These are phyloP conservation scores for Argyrosomus regius DNA, from an alignment of 2,797 vertebrate species.

Conservation along the genomic window DNA sequence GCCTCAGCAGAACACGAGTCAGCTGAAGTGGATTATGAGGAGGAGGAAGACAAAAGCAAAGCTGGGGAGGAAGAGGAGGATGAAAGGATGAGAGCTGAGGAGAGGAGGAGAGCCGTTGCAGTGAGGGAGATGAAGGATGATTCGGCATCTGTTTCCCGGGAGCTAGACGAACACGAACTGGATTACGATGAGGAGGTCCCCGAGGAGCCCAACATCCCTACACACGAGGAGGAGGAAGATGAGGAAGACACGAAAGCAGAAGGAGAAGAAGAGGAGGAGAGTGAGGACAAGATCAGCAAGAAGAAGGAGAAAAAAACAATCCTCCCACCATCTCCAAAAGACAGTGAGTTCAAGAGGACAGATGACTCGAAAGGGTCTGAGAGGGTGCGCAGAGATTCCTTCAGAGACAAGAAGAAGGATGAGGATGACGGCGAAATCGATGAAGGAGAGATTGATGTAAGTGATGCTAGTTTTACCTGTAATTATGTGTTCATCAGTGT, in stretches of 20 bases:
- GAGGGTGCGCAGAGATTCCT: slow-evolving; percentile 85
- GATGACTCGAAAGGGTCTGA: slow-evolving; percentile 78
- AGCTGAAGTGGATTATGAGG: slow-evolving; percentile 79
- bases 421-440: slow-evolving; percentile 98
- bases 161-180: slow-evolving; percentile 96
- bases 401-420: slow-evolving; percentile 94
- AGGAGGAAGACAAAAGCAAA: slow-evolving; percentile 79
- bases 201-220: slow-evolving; percentile 87
- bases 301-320: slow-evolving; percentile 82
- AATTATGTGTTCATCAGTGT: background rate
- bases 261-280: slow-evolving; percentile 79
- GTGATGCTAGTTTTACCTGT: slow-evolving; percentile 66
- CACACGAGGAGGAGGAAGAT: slow-evolving; percentile 86
- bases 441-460: slow-evolving; percentile 98
- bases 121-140: slow-evolving; percentile 91
- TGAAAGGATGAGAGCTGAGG: slow-evolving; percentile 54
- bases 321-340: slow-evolving; percentile 79
- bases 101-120: slow-evolving; percentile 75
- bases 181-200: slow-evolving; percentile 99
- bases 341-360: slow-evolving; percentile 70
- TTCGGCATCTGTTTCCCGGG: slow-evolving; percentile 92
- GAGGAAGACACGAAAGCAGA: slow-evolving; percentile 89
- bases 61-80: slow-evolving; percentile 86
- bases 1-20: slow-evolving; percentile 5
- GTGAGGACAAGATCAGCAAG: slow-evolving; percentile 70